Evolutionary conservation across 1,140 invertebrate genomes (phyloP).

Genomic region (Lycorma delicatula): DNA sequence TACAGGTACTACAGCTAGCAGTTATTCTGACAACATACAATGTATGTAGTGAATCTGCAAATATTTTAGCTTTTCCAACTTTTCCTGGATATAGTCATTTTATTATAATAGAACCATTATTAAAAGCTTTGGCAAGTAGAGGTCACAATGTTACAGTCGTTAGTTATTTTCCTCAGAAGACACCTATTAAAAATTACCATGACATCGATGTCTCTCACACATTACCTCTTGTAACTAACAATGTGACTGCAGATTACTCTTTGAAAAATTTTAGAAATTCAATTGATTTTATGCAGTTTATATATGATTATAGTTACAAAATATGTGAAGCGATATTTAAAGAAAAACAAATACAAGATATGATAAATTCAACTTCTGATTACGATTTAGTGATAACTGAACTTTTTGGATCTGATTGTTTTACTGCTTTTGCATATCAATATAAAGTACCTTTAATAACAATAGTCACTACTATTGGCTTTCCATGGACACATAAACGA

Average conservation of each 20-base stretch:
- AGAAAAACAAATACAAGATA: conserved; percentile 38
- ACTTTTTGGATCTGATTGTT: conserved; percentile 28
- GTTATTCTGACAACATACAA: too few relatives aligned
- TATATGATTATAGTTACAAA: background rate
- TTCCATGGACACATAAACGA: conserved; percentile 49
- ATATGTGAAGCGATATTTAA: conserved; percentile 2
- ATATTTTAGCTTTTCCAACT: conserved; percentile 32
- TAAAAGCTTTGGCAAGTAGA: conserved; percentile 30
- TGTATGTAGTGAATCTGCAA: background rate
- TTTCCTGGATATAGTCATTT: conserved; percentile 35
- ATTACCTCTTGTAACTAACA: background rate
- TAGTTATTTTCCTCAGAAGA: conserved; percentile 40
- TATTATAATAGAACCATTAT: conserved; percentile 31
- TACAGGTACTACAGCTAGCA: too few relatives aligned
- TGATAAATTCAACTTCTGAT: conserved; percentile 37
- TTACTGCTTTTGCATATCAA: conserved; percentile 24
- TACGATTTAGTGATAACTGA: conserved; percentile 34
- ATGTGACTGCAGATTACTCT: background rate
- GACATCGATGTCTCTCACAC: conserved; percentile 35
- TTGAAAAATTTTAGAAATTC: background rate
- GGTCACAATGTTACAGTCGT: conserved; percentile 34
- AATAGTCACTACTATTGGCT: conserved; percentile 43
- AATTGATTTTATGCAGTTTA: background rate
- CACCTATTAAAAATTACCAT: conserved; percentile 41
- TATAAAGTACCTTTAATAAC: conserved; percentile 51